Base-by-base conservation (phyloP, 2,113 vertebrate genomes). In the Scytalopus superciliaris region DNA sequence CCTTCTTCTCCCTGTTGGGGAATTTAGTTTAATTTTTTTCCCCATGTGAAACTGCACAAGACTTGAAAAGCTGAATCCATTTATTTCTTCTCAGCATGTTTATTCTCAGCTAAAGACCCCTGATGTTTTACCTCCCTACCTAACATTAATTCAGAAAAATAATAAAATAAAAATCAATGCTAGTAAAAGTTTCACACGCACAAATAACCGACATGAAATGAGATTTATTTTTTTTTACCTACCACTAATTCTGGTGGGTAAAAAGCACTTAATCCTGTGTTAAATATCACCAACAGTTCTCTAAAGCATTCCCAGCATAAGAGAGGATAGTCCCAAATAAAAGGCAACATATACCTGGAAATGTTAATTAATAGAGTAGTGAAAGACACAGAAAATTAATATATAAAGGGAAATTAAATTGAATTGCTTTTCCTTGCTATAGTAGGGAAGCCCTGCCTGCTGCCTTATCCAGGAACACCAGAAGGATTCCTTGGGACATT, bases 291-390 rank as follows among this genome's bases (percentile, higher is more conserved):
- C 2, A 28, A 37, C 18, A 25, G 13, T 4, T 66, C 44, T 62
- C 19, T 28, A 42, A 68, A 35, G 42, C 24, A 13, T 9, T 67
- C 31, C 12, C 23, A 31, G 27, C 2, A 14, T 1, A 16, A 49
- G 1, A n/a, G 27, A 92, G 21, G 12, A 14, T 8, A 62, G 52
- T 55, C 8, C 35, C 16, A 11, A 5, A 3, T 8, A 37, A 57
- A 57, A 21, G 0, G 2, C 21, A 18, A 19, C 3, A 2, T 10
- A 6, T 7, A 9, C 14, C 7, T 31, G 14, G 28, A 7, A 47
- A 3, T 8, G 6, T 40, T 42, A 67, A 76, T 28, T 31, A 21
- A 12, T 4, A 31, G 50, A 62, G 14, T 28, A 10, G 11, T 2
- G 14, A n/a, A 77, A 33, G 33, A 44, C 52, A 44, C 5, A 67